Evolutionary conservation across 1,140 invertebrate genomes (phyloP), one percentile per base, ranked within the genome.

Genomic region (Psix sp.): DNA sequence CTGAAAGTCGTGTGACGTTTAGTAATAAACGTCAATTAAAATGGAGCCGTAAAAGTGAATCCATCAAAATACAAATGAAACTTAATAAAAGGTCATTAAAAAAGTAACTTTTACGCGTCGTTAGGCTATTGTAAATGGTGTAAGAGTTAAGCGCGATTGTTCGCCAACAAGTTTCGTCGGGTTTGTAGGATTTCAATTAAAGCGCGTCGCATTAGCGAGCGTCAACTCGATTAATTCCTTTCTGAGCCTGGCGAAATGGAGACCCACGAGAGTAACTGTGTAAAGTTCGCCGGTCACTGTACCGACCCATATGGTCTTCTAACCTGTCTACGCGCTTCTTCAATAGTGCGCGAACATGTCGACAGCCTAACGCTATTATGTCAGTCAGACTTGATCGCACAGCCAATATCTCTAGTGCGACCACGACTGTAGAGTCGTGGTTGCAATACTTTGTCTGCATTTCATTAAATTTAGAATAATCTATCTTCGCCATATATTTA

Each of bases 311-410:
- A 48, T 38, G 18, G 33, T 18, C n/a, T 18, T 24, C 38, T 56
- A 3, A 5, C 14, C 26, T 59, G 57, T 71, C 57, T 42, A 11
- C 15, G 49, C 9, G 51, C 49, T 56, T 43, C 57, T 63, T 56
- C 49, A 49, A 63, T 71, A 57, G 51, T 57, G 29, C 35, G 51
- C 16, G 39, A 49, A 72, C 67, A 59, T 72, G 59, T 72, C 51
- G 59, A 36, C 57, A 59, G 51, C 33, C 45, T 65, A 72, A 72
- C 46, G 38, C 52, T 51, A 72, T 72, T 72, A 72, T 63, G 67
- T 72, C 67, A 72, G 51, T 72, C 67, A 72, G 45, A 17, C 39
- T 63, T 42, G 38, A 71, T 71, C 57, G 49, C 38, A 42, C 26
- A 62, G 40, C 38, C 36, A 36, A 71, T 71, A 48, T 42, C 49